Evolutionary conservation across 2,888 invertebrate genomes (phyloP).

Genomic region (Rhogogaster chlorosoma): DNA sequence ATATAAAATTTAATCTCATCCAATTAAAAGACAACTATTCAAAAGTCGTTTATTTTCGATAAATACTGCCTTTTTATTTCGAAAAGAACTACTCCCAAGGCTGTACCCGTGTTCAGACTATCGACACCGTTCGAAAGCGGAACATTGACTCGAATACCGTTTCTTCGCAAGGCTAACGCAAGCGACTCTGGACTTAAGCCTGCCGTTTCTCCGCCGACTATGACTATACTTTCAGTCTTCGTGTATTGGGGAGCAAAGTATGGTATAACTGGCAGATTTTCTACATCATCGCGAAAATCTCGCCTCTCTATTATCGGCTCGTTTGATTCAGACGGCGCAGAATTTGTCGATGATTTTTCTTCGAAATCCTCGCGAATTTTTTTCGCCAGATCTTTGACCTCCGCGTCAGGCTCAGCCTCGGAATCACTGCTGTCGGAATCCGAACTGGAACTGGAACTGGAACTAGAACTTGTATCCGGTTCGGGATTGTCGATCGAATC

Average conservation of each 20-base stretch:
- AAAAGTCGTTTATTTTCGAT: conserved; percentile 9
- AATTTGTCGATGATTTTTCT: conserved; percentile 50
- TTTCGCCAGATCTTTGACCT: neutral
- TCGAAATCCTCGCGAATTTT: conserved; percentile 45
- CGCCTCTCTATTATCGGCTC: conserved; percentile 51
- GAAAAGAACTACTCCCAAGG: conserved; percentile 90
- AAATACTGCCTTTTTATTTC: conserved; percentile 88
- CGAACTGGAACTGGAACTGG: conserved; percentile 39
- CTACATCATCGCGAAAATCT: conserved; percentile 37
- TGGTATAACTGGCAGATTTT: conserved; percentile 80
- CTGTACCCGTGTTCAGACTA: conserved; percentile 92
- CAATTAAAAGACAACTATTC: neutral
- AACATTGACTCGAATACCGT: conserved; percentile 86
- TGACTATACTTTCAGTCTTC: conserved; percentile 81
- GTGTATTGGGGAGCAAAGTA: conserved; percentile 83
- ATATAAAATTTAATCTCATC: neutral
- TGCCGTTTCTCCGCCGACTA: conserved; percentile 94
- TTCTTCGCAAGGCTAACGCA: conserved; percentile 80
- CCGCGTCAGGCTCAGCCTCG: conserved; percentile 5
- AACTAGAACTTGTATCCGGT: conserved; percentile 40
- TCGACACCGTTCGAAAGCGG: conserved; percentile 89
- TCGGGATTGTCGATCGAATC: conserved; percentile 24
- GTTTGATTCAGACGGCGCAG: neutral
- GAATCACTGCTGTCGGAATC: conserved; percentile 40
- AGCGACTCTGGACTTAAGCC: conserved; percentile 90